Conservation (phyloP, 2,113 vertebrate species). For the Sardina pilchardus region DNA sequence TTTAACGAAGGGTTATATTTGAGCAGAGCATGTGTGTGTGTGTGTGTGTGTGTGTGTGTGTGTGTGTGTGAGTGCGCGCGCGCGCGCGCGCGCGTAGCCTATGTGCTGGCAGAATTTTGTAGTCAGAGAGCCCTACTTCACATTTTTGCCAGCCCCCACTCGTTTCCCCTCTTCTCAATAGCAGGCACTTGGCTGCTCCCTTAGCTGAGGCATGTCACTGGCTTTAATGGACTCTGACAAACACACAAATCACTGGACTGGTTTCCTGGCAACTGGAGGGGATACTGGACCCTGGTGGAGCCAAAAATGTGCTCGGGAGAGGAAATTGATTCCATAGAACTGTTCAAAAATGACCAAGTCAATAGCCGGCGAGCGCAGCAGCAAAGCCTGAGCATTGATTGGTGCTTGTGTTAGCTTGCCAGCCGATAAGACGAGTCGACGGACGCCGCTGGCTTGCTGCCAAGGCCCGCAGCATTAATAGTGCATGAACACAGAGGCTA, state of each 20-base stretch:
- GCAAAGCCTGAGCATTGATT: conserved; percentile 37
- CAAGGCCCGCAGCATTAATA: background rate
- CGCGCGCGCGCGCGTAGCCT: background rate
- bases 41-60: conserved; percentile 16
- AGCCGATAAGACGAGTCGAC: conserved; percentile 42
- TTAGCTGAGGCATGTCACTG: conserved; percentile 36
- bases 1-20: background rate
- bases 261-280: conserved; percentile 69
- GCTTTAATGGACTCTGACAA: conserved; percentile 63
- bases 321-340: conserved; percentile 63
- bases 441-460: conserved; percentile 6
- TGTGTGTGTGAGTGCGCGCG: background rate
- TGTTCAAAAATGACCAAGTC: conserved; percentile 43
- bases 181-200: conserved; percentile 38
- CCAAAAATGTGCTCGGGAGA: conserved; percentile 53
- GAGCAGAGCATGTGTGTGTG: background rate
- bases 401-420: conserved; percentile 32
- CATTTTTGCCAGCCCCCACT: conserved; percentile 24
- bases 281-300: conserved; percentile 54
- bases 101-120: background rate
- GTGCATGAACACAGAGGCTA: background rate
- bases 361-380: conserved; percentile 32
- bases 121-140: conserved; percentile 1
- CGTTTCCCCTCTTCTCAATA: conserved; percentile 23
- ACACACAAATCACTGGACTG: conserved; percentile 66